phyloP scores from a whole-genome alignment of 1,140 invertebrate species.

The Kradibia gibbosae region DNA sequence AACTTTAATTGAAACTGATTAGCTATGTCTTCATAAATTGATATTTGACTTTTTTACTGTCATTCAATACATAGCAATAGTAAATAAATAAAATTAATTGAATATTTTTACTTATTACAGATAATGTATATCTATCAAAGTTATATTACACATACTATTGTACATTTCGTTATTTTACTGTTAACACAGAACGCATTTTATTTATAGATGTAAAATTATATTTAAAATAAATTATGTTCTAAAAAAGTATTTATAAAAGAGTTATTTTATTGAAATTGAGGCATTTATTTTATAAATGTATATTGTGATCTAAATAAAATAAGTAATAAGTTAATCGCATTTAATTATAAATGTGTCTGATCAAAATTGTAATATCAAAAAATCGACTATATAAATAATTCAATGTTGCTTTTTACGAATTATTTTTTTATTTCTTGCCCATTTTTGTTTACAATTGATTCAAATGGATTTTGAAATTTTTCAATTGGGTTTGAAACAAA shows the following conservation, averaged over 20 bases:
- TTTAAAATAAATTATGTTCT: slow-evolving; percentile 42
- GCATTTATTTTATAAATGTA: no score
- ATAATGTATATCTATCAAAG: slow-evolving; percentile 30
- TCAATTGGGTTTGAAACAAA: no score
- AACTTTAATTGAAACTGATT: slow-evolving; percentile 14
- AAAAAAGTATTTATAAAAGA: slow-evolving; percentile 12
- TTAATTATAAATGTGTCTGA: not conserved
- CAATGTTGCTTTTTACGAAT: not conserved
- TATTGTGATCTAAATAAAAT: slow-evolving; percentile 24
- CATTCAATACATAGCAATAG: not conserved
- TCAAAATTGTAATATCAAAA: slow-evolving; percentile 18
- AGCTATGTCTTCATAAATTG: slow-evolving; percentile 5
- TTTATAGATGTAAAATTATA: slow-evolving; percentile 42
- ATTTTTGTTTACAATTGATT: no score
- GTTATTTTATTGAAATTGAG: slow-evolving; percentile 13
- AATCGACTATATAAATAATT: slow-evolving; percentile 26
- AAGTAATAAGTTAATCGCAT: slow-evolving; percentile 29
- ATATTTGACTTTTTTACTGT: slow-evolving; percentile 2
- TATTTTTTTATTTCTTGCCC: no score
- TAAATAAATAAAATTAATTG: slow-evolving; percentile 30
- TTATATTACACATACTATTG: slow-evolving; percentile 36
- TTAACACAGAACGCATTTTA: slow-evolving; percentile 39
- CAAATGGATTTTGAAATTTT: no score
- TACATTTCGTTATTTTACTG: slow-evolving; percentile 37
- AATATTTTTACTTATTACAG: slow-evolving; percentile 32